Evolutionary conservation across 2,113 vertebrate species (phyloP), one percentile per base, ranked within the genome.

Genomic region (Cynopterus brachyotis): DNA sequence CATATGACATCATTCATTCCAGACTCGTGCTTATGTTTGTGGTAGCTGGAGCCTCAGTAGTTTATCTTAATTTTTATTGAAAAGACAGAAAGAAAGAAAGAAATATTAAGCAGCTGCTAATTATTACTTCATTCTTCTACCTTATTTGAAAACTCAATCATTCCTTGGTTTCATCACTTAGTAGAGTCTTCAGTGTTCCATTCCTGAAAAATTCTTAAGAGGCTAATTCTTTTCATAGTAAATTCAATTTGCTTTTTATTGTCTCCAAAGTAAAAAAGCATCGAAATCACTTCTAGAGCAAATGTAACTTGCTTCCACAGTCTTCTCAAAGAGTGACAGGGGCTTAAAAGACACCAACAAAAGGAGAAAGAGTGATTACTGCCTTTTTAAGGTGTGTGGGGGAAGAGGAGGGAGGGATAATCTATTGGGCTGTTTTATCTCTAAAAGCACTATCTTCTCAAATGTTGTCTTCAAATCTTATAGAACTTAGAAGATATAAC

Each of bases 171-270:
- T 78, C 37, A 53, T 89, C 70, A 60, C 40, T 75, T 84, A 72
- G 72, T 83, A 62, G 66, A 78, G 75, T 93, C 62, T 87, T 96
- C 12, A 86, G 86, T 59, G 59, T 73, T 42, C 30, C 11, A 24
- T 50, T 89, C n/a, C 32, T 3, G 20, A 7, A 60, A 94, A 69
- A 80, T 79, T n/a, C 50, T 91, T 72, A 60, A 78, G 50, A 78
- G 50, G 15, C 8, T 89, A 37, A 59, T 82, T 93, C n/a, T 92
- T 96, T 89, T 62, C 37, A 87, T 3, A 78, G n/a, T 79, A 50
- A 91, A 75, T 82, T 82, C 62, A 89, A 24, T 86, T 96, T 95
- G 78, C 20, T 91, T 91, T 93, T 95, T 76, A 93, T 89, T 88
- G 69, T 53, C 7, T 64, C 20, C 62, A 53, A 35, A 83, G 78